phyloP scores from a whole-genome alignment of 2,888 invertebrate genomes.

The Cataglyphis livida region DNA sequence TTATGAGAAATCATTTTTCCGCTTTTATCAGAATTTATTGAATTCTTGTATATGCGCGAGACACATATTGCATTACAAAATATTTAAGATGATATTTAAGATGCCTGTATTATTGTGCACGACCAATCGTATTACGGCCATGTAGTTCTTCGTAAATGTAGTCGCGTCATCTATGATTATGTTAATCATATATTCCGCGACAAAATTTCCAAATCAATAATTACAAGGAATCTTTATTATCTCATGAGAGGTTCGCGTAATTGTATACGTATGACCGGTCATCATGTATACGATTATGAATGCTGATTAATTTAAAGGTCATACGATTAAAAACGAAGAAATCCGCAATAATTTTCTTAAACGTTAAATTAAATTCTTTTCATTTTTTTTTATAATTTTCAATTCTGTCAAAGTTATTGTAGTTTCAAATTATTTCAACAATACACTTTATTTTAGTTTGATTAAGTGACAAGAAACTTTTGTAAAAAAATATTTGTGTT shows the following conservation, averaged over 20 bases:
- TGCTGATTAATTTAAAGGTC: constrained; percentile 59
- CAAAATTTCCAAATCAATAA: constrained; percentile 68
- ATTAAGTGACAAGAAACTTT: neutral
- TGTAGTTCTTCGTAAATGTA: constrained; percentile 56
- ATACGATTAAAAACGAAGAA: constrained; percentile 26
- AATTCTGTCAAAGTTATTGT: neutral
- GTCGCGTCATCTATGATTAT: constrained; percentile 59
- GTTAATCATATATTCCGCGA: constrained; percentile 59
- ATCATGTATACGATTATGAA: constrained; percentile 16
- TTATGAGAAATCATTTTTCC: neutral
- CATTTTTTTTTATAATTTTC: neutral
- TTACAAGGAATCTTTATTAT: constrained; percentile 68
- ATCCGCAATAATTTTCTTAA: neutral
- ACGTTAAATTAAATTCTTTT: neutral
- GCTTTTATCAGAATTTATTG: neutral
- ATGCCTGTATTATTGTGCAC: constrained; percentile 8
- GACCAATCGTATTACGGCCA: constrained; percentile 24
- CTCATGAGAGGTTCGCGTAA: constrained; percentile 50
- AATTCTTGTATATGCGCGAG: neutral
- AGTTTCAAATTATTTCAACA: neutral
- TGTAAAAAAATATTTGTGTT: neutral
- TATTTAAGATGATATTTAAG: neutral
- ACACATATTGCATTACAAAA: constrained; percentile 10
- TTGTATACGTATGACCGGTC: constrained; percentile 40
- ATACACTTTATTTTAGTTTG: neutral